Evolutionary conservation across 1,140 invertebrate genomes (phyloP).

Genomic region (Piezodorus guildinii): DNA sequence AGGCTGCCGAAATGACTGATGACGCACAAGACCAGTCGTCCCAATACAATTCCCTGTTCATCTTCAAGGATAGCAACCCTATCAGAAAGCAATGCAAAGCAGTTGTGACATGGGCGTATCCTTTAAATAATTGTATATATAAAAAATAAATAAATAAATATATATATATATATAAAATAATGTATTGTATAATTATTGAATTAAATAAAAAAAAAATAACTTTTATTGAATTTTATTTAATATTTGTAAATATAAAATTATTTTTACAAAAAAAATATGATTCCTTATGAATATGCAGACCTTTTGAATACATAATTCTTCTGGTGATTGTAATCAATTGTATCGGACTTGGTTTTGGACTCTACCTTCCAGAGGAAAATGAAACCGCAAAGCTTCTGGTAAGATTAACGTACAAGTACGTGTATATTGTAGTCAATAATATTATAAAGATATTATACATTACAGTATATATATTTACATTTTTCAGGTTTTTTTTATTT

Average conservation of each 20-base stretch:
- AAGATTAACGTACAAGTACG: background rate
- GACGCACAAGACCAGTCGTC: conserved; percentile 10
- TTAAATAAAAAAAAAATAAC: no score
- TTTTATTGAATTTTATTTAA: no score
- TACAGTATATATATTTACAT: no score
- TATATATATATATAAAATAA: no score
- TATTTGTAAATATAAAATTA: no score
- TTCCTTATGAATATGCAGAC: conserved; percentile 10
- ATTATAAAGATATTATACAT: no score
- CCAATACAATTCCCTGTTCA: conserved; percentile 18
- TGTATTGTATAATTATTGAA: background rate
- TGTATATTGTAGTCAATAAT: no score
- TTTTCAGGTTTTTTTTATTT: no score
- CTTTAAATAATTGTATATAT: conserved; percentile 10
- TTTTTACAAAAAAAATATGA: no score
- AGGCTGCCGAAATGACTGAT: conserved; percentile 19
- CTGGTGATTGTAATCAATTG: conserved; percentile 23
- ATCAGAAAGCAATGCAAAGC: conserved; percentile 22
- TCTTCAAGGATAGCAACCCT: conserved; percentile 20
- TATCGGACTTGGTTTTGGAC: conserved; percentile 20
- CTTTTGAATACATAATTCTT: conserved; percentile 23
- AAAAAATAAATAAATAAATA: background rate
- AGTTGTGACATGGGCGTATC: conserved; percentile 24
- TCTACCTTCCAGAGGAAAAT: conserved; percentile 20
- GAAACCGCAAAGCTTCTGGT: conserved; percentile 13